Base-by-base conservation (phyloP, 2,888 invertebrate genomes). In the Himalopsyche kuldschensis region DNA sequence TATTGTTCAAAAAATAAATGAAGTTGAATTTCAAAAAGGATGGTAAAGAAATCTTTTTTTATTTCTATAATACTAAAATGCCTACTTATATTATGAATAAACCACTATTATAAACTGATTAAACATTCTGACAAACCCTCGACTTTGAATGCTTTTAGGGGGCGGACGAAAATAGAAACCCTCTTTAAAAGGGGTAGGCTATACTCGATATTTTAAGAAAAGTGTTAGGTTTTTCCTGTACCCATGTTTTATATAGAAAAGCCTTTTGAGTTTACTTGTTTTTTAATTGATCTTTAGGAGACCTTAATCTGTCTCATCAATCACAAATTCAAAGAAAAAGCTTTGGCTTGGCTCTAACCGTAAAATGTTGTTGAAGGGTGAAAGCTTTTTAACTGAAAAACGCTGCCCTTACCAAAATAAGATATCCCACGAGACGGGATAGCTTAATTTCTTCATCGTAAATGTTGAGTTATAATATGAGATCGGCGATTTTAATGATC, bases 301-400 rank as follows among this genome's bases (percentile, higher is more conserved):
- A 27, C 31, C 47, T 55, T 81, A 75, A 76, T 76, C 81, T 41
- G 27, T 41, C 81, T 81, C 81, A 81, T 81, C 81, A 81, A 81
- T 81, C 81, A 81, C 81, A 55, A 55, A 55, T 27, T 46, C 48
- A 80, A 80, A 69, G 80, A 69, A 77, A 77, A 77, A 24, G 55
- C 55, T 55, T 55, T 55, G 55, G 24, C 55, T 55, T 55, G 55
- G 75, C 31, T 31, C 75, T 75, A 32, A 31, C 75, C 75, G 31
- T 31, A 30, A 75, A 75, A 55, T 55, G 75, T 32, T 75, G 75
- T 32, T 75, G 75, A 32, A 31, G 75, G 75, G 75, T 75, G 30
- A 32, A 75, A 32, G 75, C 31, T 75, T 75, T 75, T 75, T 75
- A 32, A 31, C 32, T 31, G 10, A 32, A n/a, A 75, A 75, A 75